A percentile compares a stretch with the other conserved stretches of the same genome.
Conservation (phyloP, 2,113 vertebrate species). For the Sceloporus tristichus region DNA sequence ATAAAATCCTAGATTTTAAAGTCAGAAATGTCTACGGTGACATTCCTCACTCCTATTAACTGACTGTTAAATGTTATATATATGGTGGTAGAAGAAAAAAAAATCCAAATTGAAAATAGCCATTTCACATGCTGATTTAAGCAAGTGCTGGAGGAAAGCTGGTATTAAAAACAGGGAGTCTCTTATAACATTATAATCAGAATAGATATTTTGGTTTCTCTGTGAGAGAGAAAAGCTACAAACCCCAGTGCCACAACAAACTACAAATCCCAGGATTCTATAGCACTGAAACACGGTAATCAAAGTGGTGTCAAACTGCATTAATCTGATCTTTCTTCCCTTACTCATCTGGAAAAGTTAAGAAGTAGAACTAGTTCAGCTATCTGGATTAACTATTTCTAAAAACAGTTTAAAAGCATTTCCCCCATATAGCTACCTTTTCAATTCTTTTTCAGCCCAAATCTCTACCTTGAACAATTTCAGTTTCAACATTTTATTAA, state of each 20-base stretch:
- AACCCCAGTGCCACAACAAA: too few species aligned
- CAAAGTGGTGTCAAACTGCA: not conserved
- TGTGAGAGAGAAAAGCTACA: too few species aligned
- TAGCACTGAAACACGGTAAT: too few species aligned
- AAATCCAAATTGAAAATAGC: not conserved
- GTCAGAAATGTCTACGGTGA: not conserved
- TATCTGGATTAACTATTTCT: not conserved
- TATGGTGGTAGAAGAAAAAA: not conserved
- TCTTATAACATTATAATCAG: not conserved
- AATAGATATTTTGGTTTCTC: too few species aligned
- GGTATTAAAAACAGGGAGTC: not conserved
- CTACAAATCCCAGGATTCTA: too few species aligned
- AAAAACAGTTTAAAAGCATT: not conserved
- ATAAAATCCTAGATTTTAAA: not conserved
- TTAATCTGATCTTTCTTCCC: not conserved
- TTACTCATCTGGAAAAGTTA: not conserved
- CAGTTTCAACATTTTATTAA: not conserved
- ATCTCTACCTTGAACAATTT: not conserved
- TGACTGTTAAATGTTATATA: not conserved
- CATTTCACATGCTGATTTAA: not conserved
- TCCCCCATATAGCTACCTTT: not conserved
- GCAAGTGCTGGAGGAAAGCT: not conserved
- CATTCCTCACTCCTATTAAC: not conserved
- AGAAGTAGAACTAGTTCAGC: not conserved
- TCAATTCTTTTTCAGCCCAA: not conserved